phyloP scores from a whole-genome alignment of 2,888 invertebrate species.

The Cremastinae sp. region DNA sequence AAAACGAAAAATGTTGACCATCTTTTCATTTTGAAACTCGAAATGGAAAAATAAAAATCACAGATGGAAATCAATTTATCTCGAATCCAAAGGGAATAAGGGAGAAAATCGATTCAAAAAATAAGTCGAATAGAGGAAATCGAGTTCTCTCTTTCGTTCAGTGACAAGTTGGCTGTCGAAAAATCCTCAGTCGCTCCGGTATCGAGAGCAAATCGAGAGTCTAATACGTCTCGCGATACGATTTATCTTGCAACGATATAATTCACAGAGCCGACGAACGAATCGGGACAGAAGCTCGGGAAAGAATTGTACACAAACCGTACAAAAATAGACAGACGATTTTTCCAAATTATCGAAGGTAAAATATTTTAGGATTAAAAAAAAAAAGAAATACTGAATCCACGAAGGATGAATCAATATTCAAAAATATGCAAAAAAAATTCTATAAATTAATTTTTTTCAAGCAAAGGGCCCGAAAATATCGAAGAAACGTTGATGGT shows the following conservation, averaged over 20 bases:
- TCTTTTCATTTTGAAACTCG: neutral
- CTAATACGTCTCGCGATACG: conserved; percentile 28
- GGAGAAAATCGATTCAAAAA: conserved; percentile 15
- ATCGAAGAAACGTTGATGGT: conserved; percentile 15
- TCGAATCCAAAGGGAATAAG: neutral
- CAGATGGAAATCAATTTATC: too few relatives aligned
- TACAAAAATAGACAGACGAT: neutral
- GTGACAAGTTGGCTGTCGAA: conserved; percentile 36
- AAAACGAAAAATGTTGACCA: neutral
- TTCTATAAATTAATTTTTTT: too few relatives aligned
- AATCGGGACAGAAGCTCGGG: neutral
- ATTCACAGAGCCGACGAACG: conserved; percentile 35
- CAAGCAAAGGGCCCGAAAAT: neutral
- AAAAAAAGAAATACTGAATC: too few relatives aligned
- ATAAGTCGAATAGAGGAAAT: conserved; percentile 14
- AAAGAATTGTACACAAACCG: neutral
- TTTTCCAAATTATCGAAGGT: too few relatives aligned
- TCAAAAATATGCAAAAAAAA: neutral
- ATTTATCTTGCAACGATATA: conserved; percentile 49
- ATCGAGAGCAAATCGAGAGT: conserved; percentile 47
- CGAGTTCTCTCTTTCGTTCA: neutral
- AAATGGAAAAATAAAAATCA: neutral
- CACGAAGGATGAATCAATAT: too few relatives aligned
- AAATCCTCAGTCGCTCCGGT: conserved; percentile 33
- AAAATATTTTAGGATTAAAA: too few relatives aligned